These are phyloP conservation scores for Acrocephalus kingi DNA, from an alignment of 2,113 vertebrate species.

Conservation along the genomic window DNA sequence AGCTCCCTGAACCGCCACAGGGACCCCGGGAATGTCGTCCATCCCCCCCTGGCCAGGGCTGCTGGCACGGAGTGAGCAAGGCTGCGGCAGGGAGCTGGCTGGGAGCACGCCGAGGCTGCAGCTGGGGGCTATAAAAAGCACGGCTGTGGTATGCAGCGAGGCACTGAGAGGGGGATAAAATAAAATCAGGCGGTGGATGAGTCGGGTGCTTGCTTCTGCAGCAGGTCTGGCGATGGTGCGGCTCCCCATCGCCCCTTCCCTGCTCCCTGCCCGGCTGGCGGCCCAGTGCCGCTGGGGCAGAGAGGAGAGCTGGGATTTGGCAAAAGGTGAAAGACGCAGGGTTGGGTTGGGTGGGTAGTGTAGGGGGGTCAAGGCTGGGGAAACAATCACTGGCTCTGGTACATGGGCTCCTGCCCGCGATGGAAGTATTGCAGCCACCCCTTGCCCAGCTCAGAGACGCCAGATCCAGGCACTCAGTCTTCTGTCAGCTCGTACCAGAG, in stretches of 20 bases:
- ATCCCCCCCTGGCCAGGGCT: background rate
- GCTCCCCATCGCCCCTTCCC: background rate
- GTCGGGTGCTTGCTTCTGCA: background rate
- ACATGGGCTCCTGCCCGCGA: background rate
- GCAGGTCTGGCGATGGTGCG: background rate
- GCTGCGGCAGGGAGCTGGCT: constrained; percentile 1
- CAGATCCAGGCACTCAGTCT: background rate
- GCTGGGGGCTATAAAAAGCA: constrained; percentile 66
- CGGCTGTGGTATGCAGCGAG: constrained; percentile 38
- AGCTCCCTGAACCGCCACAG: background rate
- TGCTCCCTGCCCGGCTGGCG: background rate
- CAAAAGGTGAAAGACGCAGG: background rate
- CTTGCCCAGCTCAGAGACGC: background rate
- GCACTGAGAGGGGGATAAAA: constrained; percentile 35
- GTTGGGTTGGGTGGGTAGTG: rapidly evolving
- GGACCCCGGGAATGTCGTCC: constrained; percentile 4
- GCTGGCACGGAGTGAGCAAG: constrained; percentile 3
- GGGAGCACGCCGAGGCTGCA: constrained; percentile 38
- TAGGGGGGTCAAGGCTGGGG: background rate
- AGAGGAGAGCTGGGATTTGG: background rate
- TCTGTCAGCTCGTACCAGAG: background rate
- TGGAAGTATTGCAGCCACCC: background rate
- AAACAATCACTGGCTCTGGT: background rate
- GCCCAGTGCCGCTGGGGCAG: background rate
- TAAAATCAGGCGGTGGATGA: constrained; percentile 41